A percentile compares a stretch with the other conserved stretches of the same genome.
Conservation (phyloP, 2,113 vertebrate species). For the Lepus timidus region DNA sequence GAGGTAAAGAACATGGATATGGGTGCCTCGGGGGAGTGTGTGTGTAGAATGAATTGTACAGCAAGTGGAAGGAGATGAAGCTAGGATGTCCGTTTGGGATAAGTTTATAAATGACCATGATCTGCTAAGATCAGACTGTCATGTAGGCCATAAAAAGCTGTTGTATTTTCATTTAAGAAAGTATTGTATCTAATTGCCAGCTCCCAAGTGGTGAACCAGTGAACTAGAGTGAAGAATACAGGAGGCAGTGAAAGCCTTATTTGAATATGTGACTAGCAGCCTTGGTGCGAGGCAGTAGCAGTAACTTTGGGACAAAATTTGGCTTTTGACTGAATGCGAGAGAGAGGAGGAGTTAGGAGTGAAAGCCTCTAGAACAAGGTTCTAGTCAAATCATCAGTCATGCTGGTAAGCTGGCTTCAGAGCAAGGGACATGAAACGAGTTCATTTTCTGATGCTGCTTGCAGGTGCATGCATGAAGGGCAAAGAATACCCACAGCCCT, state of each 20-base stretch:
- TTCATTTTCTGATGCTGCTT: not conserved
- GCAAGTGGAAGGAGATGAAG: not conserved
- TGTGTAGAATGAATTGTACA: not conserved
- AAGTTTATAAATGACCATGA: not conserved
- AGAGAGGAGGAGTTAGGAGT: not conserved
- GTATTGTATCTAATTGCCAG: not conserved
- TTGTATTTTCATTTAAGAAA: constrained; percentile 11
- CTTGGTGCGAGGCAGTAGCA: not conserved
- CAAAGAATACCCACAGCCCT: not conserved
- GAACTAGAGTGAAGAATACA: not conserved
- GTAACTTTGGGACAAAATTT: not conserved
- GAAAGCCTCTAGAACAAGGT: not conserved
- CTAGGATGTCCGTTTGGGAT: not conserved
- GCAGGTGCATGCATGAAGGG: not conserved
- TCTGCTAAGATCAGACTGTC: not conserved
- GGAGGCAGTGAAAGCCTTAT: not conserved
- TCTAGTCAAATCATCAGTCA: not conserved
- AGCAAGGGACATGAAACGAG: not conserved
- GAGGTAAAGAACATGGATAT: not conserved
- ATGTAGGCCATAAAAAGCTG: not conserved
- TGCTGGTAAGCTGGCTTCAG: not conserved
- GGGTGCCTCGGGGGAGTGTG: not conserved
- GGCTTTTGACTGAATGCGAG: not conserved
- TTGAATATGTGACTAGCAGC: not conserved
- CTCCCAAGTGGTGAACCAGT: not conserved